Conservation (phyloP, 2,888 invertebrate genomes). For the Disparrhopalites patrizii region DNA sequence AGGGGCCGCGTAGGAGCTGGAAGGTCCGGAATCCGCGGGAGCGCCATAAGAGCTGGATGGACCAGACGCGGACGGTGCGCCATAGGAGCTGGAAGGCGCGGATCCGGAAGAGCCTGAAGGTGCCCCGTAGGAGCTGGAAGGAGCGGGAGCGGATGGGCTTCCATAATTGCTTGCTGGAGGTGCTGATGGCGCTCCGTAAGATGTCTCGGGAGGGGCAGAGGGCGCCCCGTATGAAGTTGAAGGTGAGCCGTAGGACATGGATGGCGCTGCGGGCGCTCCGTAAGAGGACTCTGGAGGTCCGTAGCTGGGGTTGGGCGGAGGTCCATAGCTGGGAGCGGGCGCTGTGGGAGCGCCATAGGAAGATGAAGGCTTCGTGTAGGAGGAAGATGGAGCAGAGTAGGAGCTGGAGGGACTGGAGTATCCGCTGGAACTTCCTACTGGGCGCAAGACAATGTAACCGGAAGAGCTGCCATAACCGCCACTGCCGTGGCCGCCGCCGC, state of each 20-base stretch:
- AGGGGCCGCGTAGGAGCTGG: conserved; percentile 12
- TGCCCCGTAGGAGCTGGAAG: conserved; percentile 7
- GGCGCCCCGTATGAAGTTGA: conserved; percentile 14
- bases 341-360: conserved; percentile 17
- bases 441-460: conserved; percentile 44
- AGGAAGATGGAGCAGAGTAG: conserved; percentile 8
- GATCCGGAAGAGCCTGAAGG: neutral
- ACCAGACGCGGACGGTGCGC: neutral
- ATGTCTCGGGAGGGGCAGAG: neutral
- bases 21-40: conserved; percentile 4
- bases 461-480: conserved; percentile 28
- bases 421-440: conserved; percentile 31
- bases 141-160: conserved; percentile 12
- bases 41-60: conserved; percentile 5
- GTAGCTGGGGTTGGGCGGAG: conserved; percentile 9
- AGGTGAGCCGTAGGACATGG: conserved; percentile 5
- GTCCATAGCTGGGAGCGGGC: conserved; percentile 1
- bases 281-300: conserved; percentile 12
- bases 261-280: conserved; percentile 13
- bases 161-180: conserved; percentile 1
- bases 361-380: conserved; percentile 11
- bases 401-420: conserved; percentile 18
- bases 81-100: conserved; percentile 14
- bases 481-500: conserved; percentile 17
- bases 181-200: conserved; percentile 16